These are phyloP conservation scores for Ceratitis capitata DNA, from an alignment of 1,140 invertebrate species.

Conservation along the genomic window DNA sequence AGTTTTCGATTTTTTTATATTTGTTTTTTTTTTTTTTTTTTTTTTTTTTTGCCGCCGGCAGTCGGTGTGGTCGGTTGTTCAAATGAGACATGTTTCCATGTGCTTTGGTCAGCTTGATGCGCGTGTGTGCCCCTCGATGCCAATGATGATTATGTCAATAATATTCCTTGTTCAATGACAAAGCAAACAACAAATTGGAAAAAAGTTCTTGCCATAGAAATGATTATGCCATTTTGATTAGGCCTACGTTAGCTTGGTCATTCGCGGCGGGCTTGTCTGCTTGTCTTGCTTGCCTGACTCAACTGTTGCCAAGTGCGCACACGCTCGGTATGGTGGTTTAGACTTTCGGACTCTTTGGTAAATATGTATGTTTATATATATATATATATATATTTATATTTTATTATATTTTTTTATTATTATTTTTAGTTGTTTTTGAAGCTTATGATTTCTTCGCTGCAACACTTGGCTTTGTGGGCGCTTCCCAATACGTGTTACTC, in stretches of 20 bases:
- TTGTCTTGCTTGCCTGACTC: neutral
- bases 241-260: neutral
- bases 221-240: conserved; percentile 28
- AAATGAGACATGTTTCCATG: neutral
- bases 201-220: neutral
- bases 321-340: neutral
- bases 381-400: no score
- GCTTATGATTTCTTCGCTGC: neutral
- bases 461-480: neutral
- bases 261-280: neutral
- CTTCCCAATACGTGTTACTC: neutral
- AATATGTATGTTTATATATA: no score
- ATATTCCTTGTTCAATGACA: neutral
- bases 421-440: neutral
- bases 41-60: neutral
- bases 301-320: neutral
- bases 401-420: no score
- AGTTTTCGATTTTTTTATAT: neutral
- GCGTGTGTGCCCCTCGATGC: neutral
- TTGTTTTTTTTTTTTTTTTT: neutral
- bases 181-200: neutral
- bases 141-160: conserved; percentile 30
- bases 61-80: neutral
- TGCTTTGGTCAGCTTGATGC: neutral
- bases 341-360: no score